A percentile compares a stretch with the other conserved stretches of the same genome.
phyloP scores from a whole-genome alignment of 2,888 invertebrate species.

The Scrobipalpa atriplicella region DNA sequence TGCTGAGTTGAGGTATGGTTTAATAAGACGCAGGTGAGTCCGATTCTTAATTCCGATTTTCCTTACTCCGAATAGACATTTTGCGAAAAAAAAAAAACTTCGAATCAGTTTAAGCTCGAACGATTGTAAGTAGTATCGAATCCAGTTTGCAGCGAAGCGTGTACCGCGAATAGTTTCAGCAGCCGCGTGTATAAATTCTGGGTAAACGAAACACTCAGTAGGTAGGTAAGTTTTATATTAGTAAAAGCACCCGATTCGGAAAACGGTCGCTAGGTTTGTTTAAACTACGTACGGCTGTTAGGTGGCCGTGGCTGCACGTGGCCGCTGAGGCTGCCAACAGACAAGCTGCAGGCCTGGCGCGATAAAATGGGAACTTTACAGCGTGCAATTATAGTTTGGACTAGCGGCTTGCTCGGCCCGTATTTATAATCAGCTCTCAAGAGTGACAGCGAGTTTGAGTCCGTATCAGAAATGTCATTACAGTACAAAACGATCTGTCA shows the following conservation, averaged over 20 bases:
- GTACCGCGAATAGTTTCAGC: background rate
- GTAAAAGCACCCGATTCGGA: slow-evolving; percentile 64
- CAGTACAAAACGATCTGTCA: too few relatives aligned
- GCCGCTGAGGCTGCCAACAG: slow-evolving; percentile 68
- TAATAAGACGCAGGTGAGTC: too few relatives aligned
- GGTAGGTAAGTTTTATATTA: slow-evolving; percentile 61
- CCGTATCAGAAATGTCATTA: too few relatives aligned
- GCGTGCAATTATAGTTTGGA: slow-evolving; percentile 57
- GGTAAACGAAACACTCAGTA: background rate
- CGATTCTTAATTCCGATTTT: too few relatives aligned
- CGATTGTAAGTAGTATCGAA: too few relatives aligned
- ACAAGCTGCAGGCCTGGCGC: slow-evolving; percentile 62
- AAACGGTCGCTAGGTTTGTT: slow-evolving; percentile 59
- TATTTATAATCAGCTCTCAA: too few relatives aligned
- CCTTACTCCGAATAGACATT: too few relatives aligned
- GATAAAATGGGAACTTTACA: slow-evolving; percentile 55
- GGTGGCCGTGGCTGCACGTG: slow-evolving; percentile 46
- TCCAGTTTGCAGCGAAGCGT: too few relatives aligned
- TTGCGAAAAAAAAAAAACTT: too few relatives aligned
- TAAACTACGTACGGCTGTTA: slow-evolving; percentile 69
- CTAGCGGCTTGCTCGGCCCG: slow-evolving; percentile 40
- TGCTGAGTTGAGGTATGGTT: too few relatives aligned
- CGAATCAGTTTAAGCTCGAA: too few relatives aligned
- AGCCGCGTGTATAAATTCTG: background rate
- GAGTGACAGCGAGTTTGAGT: too few relatives aligned